Conservation (phyloP, 2,888 invertebrate genomes). For the Xestoiulus laeticollis region DNA sequence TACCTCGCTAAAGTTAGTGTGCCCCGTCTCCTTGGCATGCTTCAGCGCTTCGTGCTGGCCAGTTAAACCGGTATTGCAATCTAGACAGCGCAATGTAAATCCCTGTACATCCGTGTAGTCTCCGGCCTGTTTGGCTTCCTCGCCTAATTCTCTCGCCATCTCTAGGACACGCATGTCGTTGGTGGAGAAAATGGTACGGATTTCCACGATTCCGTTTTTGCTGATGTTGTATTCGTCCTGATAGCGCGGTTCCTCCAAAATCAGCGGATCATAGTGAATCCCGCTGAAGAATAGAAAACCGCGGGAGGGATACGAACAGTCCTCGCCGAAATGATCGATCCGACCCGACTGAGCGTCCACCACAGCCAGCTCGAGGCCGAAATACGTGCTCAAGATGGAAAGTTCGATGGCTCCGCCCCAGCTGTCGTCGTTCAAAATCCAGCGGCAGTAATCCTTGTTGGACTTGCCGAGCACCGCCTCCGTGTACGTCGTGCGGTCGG, state of each 20-base stretch:
- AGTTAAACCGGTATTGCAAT: constrained; percentile 78
- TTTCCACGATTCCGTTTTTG: constrained; percentile 70
- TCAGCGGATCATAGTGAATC: constrained; percentile 94
- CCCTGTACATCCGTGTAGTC: constrained; percentile 91
- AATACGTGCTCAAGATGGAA: constrained; percentile 83
- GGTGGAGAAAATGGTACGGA: constrained; percentile 82
- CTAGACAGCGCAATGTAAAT: constrained; percentile 83
- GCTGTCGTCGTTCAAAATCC: constrained; percentile 87
- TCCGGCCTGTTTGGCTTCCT: constrained; percentile 85
- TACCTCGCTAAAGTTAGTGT: constrained; percentile 68
- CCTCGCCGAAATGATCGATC: constrained; percentile 93
- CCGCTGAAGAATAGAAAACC: constrained; percentile 94
- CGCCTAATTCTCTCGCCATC: constrained; percentile 85
- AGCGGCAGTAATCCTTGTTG: constrained; percentile 84
- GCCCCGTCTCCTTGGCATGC: constrained; percentile 86
- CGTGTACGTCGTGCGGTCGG: constrained; percentile 79
- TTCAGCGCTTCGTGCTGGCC: constrained; percentile 84
- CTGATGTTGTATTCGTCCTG: constrained; percentile 47
- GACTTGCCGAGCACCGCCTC: constrained; percentile 87
- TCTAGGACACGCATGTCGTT: constrained; percentile 76
- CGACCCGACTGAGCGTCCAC: constrained; percentile 90
- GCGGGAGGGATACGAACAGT: constrained; percentile 81
- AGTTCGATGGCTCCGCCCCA: constrained; percentile 98
- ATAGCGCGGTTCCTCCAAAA: constrained; percentile 73
- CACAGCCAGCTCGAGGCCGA: constrained; percentile 90